Percentiles rank a stretch among this genome's conserved stretches.
Conservation (phyloP, 2,113 vertebrate genomes). For the Australoheros scitulus region DNA sequence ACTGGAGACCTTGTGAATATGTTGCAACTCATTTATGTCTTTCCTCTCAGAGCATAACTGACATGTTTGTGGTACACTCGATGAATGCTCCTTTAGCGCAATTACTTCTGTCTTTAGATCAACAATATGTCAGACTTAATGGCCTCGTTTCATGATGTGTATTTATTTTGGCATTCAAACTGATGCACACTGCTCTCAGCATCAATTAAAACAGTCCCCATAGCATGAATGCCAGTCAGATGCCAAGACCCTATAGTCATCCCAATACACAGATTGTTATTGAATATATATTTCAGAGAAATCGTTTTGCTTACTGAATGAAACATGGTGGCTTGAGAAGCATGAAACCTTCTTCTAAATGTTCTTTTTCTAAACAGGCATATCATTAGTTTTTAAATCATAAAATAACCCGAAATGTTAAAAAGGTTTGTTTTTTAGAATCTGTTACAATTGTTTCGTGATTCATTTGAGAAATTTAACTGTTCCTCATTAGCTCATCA, state of each 20-base stretch:
- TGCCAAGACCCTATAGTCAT: neutral
- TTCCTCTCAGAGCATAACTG: slow-evolving; percentile 13
- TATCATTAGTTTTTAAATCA: neutral
- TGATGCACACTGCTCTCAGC: slow-evolving; percentile 27
- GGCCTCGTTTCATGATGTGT: slow-evolving; percentile 19
- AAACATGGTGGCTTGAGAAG: neutral
- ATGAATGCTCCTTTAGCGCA: slow-evolving; percentile 9
- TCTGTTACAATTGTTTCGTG: slow-evolving; percentile 24
- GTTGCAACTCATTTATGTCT: slow-evolving; percentile 14
- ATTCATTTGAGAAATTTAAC: slow-evolving; percentile 30
- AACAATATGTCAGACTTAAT: slow-evolving; percentile 25
- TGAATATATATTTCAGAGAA: neutral
- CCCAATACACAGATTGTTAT: slow-evolving; percentile 8
- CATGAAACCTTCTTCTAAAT: neutral
- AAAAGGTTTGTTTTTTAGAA: slow-evolving; percentile 26
- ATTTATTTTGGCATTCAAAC: slow-evolving; percentile 43
- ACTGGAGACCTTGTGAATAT: slow-evolving; percentile 11
- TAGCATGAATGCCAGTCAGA: slow-evolving; percentile 11
- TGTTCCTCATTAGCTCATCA: slow-evolving; percentile 28
- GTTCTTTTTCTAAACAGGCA: neutral
- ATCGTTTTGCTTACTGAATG: neutral
- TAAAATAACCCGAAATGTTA: neutral
- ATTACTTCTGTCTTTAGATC: slow-evolving; percentile 38
- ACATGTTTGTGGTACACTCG: slow-evolving; percentile 23
- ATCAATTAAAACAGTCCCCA: slow-evolving; percentile 23